Evolutionary conservation across 53 echinoderm and acorn worm species (phyloP).

Genomic region (Holothuria leucospilota): DNA sequence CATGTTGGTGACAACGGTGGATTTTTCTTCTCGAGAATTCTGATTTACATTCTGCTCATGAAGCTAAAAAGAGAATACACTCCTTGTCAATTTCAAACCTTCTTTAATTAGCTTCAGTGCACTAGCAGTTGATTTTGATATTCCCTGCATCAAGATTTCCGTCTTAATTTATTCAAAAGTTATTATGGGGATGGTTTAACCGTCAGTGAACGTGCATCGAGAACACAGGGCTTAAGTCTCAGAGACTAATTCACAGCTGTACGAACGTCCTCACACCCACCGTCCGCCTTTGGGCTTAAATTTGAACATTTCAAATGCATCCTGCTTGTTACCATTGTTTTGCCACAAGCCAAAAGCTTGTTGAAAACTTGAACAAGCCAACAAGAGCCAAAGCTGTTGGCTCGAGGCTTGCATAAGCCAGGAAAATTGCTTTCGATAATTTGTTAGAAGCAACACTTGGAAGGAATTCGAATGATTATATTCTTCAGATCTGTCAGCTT

Average conservation of each 20-base stretch:
- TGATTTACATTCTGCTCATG: no score
- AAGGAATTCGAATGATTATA: conserved; percentile 39
- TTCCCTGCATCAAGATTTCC: conserved; percentile 23
- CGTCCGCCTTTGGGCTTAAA: conserved; percentile 36
- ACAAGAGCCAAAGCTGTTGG: conserved; percentile 33
- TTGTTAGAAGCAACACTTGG: conserved; percentile 38
- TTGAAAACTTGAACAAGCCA: conserved; percentile 28
- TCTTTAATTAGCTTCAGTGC: conserved; percentile 39
- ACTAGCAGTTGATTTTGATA: conserved; percentile 38
- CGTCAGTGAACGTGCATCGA: conserved; percentile 27
- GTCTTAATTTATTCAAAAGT: conserved; percentile 46
- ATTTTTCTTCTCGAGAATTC: no score
- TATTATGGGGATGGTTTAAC: conserved; percentile 42
- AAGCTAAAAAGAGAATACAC: background rate
- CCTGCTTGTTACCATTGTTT: conserved; percentile 32
- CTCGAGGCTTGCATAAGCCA: conserved; percentile 54
- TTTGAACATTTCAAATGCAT: conserved; percentile 29
- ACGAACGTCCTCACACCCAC: conserved; percentile 43
- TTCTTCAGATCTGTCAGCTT: conserved; percentile 50
- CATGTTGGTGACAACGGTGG: no score
- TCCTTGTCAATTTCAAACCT: conserved; percentile 24
- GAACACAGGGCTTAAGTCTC: conserved; percentile 22
- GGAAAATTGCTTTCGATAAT: conserved; percentile 49
- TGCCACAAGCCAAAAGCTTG: conserved; percentile 45
- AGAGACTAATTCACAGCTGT: conserved; percentile 8